Conservation (phyloP, 2,797 vertebrate species). For the Poecilia wingei region DNA sequence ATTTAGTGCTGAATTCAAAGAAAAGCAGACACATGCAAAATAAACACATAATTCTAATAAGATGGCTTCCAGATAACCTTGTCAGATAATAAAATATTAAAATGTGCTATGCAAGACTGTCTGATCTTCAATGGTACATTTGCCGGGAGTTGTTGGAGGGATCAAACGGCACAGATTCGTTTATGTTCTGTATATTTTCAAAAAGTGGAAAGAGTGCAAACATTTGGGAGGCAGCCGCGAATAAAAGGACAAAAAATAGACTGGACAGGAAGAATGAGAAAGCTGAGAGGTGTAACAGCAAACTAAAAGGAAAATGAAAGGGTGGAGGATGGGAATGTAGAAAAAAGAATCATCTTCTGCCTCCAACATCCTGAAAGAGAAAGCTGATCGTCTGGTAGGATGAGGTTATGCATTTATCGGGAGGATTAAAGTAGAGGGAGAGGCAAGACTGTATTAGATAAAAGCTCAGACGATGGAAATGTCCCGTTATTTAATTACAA, state of each 20-base stretch:
- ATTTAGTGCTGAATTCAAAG: background rate
- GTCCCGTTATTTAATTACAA: constrained; percentile 24
- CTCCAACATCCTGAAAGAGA: constrained; percentile 51
- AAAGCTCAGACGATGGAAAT: constrained; percentile 31
- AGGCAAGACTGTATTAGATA: constrained; percentile 29
- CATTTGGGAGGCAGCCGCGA: background rate
- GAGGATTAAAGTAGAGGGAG: constrained; percentile 24
- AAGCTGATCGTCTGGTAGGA: constrained; percentile 47
- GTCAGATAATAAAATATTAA: constrained; percentile 25
- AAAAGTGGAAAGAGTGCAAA: background rate
- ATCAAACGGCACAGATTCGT: constrained; percentile 7
- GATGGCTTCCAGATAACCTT: constrained; percentile 11
- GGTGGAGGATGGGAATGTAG: constrained; percentile 9
- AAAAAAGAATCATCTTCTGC: constrained; percentile 35
- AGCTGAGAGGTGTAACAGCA: background rate
- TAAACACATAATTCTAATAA: background rate
- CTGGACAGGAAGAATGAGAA: constrained; percentile 7
- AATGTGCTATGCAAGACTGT: constrained; percentile 10
- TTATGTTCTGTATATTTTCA: background rate
- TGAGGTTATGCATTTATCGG: constrained; percentile 42
- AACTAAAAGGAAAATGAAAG: constrained; percentile 24
- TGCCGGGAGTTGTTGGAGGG: constrained; percentile 1
- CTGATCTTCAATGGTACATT: constrained; percentile 8
- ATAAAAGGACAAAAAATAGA: constrained; percentile 9
- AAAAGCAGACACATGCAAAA: background rate